Conservation (phyloP, 2,888 invertebrate genomes). For the Andrena hattorfiana region DNA sequence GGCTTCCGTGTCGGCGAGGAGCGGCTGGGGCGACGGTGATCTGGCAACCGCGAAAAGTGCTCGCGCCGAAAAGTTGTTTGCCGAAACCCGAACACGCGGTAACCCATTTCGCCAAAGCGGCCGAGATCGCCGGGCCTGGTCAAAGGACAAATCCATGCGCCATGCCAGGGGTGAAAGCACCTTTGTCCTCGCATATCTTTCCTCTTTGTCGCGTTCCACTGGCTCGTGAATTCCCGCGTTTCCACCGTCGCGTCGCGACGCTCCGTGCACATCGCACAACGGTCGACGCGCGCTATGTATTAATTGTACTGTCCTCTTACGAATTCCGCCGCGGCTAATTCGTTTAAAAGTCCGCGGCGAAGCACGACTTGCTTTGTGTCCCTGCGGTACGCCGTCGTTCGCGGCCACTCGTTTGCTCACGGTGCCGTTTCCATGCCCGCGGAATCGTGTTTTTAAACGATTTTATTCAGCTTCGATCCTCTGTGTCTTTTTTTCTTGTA, state of each 20-base stretch:
- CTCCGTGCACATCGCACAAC: not conserved
- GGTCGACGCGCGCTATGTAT: constrained; percentile 1
- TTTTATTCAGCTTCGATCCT: not conserved
- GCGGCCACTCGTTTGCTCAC: not conserved
- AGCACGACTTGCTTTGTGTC: not conserved
- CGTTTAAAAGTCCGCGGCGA: constrained; percentile 24
- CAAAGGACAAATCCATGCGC: constrained; percentile 50
- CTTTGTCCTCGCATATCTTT: constrained; percentile 30
- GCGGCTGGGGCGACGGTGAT: constrained; percentile 34
- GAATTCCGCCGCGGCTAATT: constrained; percentile 18
- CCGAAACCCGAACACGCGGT: constrained; percentile 43
- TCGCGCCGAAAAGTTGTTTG: constrained; percentile 55
- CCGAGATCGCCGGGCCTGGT: constrained; percentile 28
- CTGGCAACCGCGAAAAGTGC: constrained; percentile 50
- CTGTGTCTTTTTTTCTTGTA: no score
- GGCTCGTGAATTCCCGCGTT: constrained; percentile 30
- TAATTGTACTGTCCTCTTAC: constrained; percentile 28
- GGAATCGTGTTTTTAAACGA: not conserved
- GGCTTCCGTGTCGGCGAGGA: constrained; percentile 32
- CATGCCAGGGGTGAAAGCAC: constrained; percentile 3
- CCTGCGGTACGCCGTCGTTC: not conserved
- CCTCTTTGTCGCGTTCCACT: constrained; percentile 33
- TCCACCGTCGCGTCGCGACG: not conserved
- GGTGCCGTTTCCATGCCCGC: not conserved
- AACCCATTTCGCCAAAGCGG: constrained; percentile 32